These are phyloP conservation scores for Tenrec ecaudatus DNA, from an alignment of 2,113 vertebrate species.

Conservation along the genomic window DNA sequence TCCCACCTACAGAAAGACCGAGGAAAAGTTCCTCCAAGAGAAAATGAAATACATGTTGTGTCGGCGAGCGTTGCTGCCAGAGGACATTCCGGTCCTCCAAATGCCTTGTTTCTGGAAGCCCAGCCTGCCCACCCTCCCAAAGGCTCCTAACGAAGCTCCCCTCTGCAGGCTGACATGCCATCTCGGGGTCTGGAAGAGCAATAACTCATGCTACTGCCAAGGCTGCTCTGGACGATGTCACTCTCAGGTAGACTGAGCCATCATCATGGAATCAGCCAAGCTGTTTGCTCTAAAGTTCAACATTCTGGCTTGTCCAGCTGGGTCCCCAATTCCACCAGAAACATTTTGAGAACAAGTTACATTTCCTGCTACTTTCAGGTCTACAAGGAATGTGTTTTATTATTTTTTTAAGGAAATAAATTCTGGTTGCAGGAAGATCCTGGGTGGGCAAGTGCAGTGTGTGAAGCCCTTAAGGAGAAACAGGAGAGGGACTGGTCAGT, in stretches of 20 bases:
- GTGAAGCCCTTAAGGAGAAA: not conserved
- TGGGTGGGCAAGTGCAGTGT: not conserved
- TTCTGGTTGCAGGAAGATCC: not conserved
- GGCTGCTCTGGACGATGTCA: constrained; percentile 59
- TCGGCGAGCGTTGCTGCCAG: not conserved
- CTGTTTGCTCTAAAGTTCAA: constrained; percentile 54
- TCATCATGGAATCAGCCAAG: constrained; percentile 61
- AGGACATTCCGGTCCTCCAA: not conserved
- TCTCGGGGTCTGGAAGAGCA: constrained; percentile 53
- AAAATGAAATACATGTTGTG: constrained; percentile 46
- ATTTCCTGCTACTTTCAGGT: constrained; percentile 44
- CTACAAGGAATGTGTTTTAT: not conserved
- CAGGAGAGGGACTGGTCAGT: not conserved
- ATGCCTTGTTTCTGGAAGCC: not conserved
- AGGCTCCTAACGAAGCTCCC: constrained; percentile 58
- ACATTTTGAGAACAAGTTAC: constrained; percentile 41
- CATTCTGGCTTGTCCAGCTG: constrained; percentile 41
- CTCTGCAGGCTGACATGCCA: constrained; percentile 43
- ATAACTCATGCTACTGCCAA: constrained; percentile 70
- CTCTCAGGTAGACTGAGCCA: constrained; percentile 63
- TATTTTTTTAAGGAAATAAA: constrained; percentile 9
- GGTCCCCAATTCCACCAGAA: constrained; percentile 1
- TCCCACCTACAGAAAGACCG: not conserved
- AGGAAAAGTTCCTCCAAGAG: constrained; percentile 35
- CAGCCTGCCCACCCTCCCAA: not conserved